A percentile compares a stretch with the other conserved stretches of the same genome.
phyloP scores from a whole-genome alignment of 2,113 vertebrate genomes.

The Thalassarche chlororhynchos region DNA sequence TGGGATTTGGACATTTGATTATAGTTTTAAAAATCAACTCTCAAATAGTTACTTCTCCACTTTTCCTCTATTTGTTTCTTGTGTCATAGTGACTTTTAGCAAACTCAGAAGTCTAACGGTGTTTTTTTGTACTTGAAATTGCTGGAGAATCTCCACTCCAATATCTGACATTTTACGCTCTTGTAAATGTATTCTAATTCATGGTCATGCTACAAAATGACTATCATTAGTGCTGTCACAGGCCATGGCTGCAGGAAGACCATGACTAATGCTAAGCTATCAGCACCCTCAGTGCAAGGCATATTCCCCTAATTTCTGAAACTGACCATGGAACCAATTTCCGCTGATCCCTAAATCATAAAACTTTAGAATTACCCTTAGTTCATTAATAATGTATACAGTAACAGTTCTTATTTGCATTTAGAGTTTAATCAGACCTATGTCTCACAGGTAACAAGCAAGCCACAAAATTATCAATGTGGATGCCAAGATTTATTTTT shows the following conservation, averaged over 20 bases:
- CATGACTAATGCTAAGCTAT: slow-evolving; percentile 91
- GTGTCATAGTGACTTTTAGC: background rate
- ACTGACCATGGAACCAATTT: slow-evolving; percentile 95
- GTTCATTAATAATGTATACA: slow-evolving; percentile 93
- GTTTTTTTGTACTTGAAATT: slow-evolving; percentile 36
- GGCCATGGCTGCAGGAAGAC: slow-evolving; percentile 77
- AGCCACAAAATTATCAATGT: slow-evolving; percentile 79
- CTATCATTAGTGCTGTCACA: slow-evolving; percentile 92
- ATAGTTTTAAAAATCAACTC: background rate
- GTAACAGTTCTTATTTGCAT: slow-evolving; percentile 80
- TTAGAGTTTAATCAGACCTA: slow-evolving; percentile 86
- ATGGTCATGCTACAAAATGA: slow-evolving; percentile 89
- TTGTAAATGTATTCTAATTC: slow-evolving; percentile 84
- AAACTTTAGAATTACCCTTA: slow-evolving; percentile 90
- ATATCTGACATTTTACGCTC: slow-evolving; percentile 81
- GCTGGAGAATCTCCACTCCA: slow-evolving; percentile 65
- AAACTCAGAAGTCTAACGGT: slow-evolving; percentile 42
- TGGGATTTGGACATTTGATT: background rate
- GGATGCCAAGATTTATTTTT: slow-evolving; percentile 79
- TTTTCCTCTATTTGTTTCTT: background rate
- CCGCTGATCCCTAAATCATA: slow-evolving; percentile 87
- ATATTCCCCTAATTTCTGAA: slow-evolving; percentile 90
- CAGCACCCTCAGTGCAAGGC: slow-evolving; percentile 80
- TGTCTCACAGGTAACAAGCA: slow-evolving; percentile 79
- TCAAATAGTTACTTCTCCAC: background rate